phyloP scores from a whole-genome alignment of 2,797 vertebrate genomes.

The Rhyacichthys aspro region DNA sequence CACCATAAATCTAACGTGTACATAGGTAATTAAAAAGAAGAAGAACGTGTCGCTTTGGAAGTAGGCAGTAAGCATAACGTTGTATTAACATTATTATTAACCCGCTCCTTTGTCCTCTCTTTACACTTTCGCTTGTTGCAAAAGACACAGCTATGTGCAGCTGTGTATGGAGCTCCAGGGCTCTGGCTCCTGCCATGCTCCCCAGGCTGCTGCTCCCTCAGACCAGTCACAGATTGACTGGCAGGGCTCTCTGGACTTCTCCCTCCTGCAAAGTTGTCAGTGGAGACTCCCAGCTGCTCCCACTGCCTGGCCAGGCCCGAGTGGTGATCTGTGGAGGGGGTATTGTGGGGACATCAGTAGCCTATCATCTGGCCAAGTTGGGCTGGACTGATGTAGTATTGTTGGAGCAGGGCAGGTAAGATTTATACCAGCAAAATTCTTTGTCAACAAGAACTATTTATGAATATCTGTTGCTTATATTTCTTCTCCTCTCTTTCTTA shows the following conservation, averaged over 20 bases:
- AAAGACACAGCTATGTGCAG: slow-evolving; percentile 76
- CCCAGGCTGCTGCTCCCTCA: slow-evolving; percentile 78
- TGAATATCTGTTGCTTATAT: neutral
- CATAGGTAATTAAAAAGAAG: too few species aligned
- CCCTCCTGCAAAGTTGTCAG: slow-evolving; percentile 54
- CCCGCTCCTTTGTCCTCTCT: neutral
- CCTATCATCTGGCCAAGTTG: slow-evolving; percentile 94
- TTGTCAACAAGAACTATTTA: neutral
- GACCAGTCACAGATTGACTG: slow-evolving; percentile 54
- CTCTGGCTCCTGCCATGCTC: slow-evolving; percentile 81
- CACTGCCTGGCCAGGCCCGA: slow-evolving; percentile 87
- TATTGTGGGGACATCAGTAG: slow-evolving; percentile 92
- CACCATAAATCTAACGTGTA: too few species aligned
- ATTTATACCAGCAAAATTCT: neutral
- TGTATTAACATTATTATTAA: neutral
- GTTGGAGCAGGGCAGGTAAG: slow-evolving; percentile 96
- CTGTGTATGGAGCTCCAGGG: slow-evolving; percentile 77
- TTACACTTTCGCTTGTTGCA: slow-evolving; percentile 16
- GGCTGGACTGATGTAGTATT: slow-evolving; percentile 94
- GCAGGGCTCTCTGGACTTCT: slow-evolving; percentile 64
- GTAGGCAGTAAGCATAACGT: too few species aligned
- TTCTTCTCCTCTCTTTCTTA: slow-evolving; percentile 52
- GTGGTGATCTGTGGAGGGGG: slow-evolving; percentile 96
- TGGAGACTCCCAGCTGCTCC: slow-evolving; percentile 60
- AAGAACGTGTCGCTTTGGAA: too few species aligned